These are phyloP conservation scores for Rhamphomyia laevipes DNA, from an alignment of 2,888 invertebrate species.

Conservation along the genomic window DNA sequence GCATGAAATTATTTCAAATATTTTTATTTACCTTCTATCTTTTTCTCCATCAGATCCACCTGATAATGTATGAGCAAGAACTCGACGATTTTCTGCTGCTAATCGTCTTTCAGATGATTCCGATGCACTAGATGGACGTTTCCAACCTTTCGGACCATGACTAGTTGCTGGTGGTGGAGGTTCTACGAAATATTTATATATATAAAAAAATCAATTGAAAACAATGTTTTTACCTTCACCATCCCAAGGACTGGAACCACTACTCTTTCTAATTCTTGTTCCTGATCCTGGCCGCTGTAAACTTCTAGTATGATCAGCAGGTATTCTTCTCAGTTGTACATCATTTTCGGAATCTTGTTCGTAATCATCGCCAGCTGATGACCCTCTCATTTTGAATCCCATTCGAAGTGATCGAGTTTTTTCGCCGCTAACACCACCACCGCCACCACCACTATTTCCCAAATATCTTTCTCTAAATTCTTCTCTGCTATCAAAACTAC, in stretches of 20 bases:
- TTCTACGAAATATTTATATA: slow-evolving; percentile 18
- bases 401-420: slow-evolving; percentile 34
- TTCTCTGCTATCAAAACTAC: slow-evolving; percentile 35
- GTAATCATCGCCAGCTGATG: slow-evolving; percentile 32
- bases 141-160: slow-evolving; percentile 39
- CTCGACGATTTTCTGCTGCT: slow-evolving; percentile 28
- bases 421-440: slow-evolving; percentile 23
- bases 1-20: background rate
- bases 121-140: slow-evolving; percentile 46
- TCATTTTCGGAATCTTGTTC: slow-evolving; percentile 42
- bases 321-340: slow-evolving; percentile 23
- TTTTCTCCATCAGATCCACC: slow-evolving; percentile 46
- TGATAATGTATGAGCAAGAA: slow-evolving; percentile 31
- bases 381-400: slow-evolving; percentile 26
- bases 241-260: slow-evolving; percentile 46
- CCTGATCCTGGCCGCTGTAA: slow-evolving; percentile 26
- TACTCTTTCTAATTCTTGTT: slow-evolving; percentile 32
- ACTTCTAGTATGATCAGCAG: slow-evolving; percentile 25
- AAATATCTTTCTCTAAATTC: slow-evolving; percentile 36
- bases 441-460: slow-evolving; percentile 9
- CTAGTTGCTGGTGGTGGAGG: slow-evolving; percentile 17
- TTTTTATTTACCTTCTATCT: slow-evolving; percentile 38
- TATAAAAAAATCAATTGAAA: slow-evolving; percentile 1
- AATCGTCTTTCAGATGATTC: slow-evolving; percentile 41
- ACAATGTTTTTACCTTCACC: slow-evolving; percentile 28